These are phyloP conservation scores for Choreutis nemorana DNA, from an alignment of 2,888 invertebrate genomes.

Conservation along the genomic window DNA sequence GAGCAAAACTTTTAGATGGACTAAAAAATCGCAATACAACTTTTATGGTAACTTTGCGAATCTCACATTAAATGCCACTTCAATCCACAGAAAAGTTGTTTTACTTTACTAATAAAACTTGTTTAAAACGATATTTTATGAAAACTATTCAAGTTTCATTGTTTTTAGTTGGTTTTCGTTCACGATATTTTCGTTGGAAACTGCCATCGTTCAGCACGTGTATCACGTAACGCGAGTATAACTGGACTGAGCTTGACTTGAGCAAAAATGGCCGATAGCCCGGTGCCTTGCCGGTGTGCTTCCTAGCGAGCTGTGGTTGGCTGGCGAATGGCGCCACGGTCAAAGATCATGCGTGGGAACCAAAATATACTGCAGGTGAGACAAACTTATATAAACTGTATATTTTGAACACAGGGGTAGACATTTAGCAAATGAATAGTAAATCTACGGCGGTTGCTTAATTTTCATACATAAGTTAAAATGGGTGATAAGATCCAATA, in stretches of 20 bases:
- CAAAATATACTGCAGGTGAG: neutral
- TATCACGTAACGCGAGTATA: slow-evolving; percentile 21
- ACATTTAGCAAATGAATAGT: too few relatives aligned
- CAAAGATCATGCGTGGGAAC: slow-evolving; percentile 31
- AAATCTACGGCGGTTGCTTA: too few relatives aligned
- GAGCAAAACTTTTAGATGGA: slow-evolving; percentile 11
- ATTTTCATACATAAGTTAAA: too few relatives aligned
- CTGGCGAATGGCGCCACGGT: slow-evolving; percentile 22
- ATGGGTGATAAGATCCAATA: too few relatives aligned
- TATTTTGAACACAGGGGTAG: too few relatives aligned
- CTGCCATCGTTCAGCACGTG: slow-evolving; percentile 21
- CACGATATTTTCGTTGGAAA: slow-evolving; percentile 27
- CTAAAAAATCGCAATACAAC: slow-evolving; percentile 22
- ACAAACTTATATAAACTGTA: neutral
- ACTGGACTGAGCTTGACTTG: slow-evolving; percentile 50
- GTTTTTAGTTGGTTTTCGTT: slow-evolving; percentile 23
- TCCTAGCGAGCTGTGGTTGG: slow-evolving; percentile 15
- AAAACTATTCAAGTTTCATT: slow-evolving; percentile 16
- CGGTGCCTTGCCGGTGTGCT: too few relatives aligned
- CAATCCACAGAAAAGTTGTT: neutral
- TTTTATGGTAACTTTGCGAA: slow-evolving; percentile 8
- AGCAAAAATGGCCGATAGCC: slow-evolving; percentile 18
- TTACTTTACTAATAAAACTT: too few relatives aligned
- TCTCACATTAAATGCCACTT: slow-evolving; percentile 1
- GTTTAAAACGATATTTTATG: neutral